Evolutionary conservation across 1,140 invertebrate species (phyloP).

Genomic region (Hormaphis cornu): DNA sequence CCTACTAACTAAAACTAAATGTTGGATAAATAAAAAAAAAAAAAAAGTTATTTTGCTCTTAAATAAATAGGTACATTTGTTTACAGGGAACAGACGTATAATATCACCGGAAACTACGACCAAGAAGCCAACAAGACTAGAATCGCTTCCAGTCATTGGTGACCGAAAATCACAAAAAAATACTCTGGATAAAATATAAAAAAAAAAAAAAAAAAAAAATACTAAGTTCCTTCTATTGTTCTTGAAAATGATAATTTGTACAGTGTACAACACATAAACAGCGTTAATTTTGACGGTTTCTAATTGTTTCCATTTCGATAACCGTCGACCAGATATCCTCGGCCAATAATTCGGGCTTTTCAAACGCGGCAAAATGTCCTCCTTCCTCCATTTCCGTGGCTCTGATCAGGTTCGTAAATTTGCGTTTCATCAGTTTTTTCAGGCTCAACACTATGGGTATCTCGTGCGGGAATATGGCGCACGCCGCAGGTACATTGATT

Average conservation of each 20-base stretch:
- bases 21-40: neutral
- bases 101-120: conserved; percentile 32
- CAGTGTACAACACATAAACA: neutral
- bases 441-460: conserved; percentile 45
- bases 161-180: conserved; percentile 35
- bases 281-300: neutral
- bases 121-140: conserved; percentile 35
- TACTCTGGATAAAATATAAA: conserved; percentile 36
- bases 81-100: neutral
- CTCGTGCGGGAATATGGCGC: conserved; percentile 56
- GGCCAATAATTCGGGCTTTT: conserved; percentile 60
- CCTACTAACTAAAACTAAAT: neutral
- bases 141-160: conserved; percentile 35
- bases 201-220: too few species aligned
- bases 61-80: neutral
- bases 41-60: neutral
- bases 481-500: conserved; percentile 53
- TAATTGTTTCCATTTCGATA: conserved; percentile 15
- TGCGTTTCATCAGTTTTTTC: conserved; percentile 50
- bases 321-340: conserved; percentile 52
- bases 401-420: conserved; percentile 55
- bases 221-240: too few species aligned
- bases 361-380: conserved; percentile 79
- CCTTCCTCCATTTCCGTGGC: conserved; percentile 53
- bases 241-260: neutral